A percentile compares a stretch with the other conserved stretches of the same genome.
Evolutionary conservation across 2,888 invertebrate species (phyloP).

Genomic region (Tiliacea aurago): DNA sequence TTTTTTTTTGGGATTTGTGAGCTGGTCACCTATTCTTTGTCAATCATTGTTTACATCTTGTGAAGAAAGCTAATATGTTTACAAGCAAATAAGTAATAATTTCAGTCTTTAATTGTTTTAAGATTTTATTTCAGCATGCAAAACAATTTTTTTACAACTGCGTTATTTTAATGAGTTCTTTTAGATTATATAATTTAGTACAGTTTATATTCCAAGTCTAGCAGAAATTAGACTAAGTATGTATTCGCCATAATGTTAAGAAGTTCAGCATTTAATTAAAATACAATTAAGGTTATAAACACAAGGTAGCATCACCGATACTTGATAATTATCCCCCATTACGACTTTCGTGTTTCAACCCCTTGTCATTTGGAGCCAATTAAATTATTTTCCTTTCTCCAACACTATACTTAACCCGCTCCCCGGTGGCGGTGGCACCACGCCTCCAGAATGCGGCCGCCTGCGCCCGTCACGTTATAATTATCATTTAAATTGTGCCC

Average conservation of each 20-base stretch:
- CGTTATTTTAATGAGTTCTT: neutral
- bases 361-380: constrained; percentile 48
- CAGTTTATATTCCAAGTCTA: neutral
- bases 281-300: constrained; percentile 19
- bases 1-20: neutral
- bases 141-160: neutral
- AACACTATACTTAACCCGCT: constrained; percentile 48
- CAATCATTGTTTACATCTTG: neutral
- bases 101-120: neutral
- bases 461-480: constrained; percentile 82
- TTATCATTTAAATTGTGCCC: constrained; percentile 89
- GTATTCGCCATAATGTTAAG: neutral
- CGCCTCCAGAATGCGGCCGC: constrained; percentile 63
- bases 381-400: constrained; percentile 37
- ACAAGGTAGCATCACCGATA: constrained; percentile 35
- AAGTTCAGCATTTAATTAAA: constrained; percentile 20
- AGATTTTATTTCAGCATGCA: neutral
- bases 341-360: constrained; percentile 45
- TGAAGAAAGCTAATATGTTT: neutral
- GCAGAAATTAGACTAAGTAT: neutral
- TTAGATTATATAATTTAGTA: neutral
- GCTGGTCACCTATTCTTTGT: neutral
- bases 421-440: constrained; percentile 41
- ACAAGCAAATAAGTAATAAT: neutral
- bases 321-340: constrained; percentile 41